These are phyloP conservation scores for Erannis defoliaria DNA, from an alignment of 2,888 invertebrate genomes.

Conservation along the genomic window DNA sequence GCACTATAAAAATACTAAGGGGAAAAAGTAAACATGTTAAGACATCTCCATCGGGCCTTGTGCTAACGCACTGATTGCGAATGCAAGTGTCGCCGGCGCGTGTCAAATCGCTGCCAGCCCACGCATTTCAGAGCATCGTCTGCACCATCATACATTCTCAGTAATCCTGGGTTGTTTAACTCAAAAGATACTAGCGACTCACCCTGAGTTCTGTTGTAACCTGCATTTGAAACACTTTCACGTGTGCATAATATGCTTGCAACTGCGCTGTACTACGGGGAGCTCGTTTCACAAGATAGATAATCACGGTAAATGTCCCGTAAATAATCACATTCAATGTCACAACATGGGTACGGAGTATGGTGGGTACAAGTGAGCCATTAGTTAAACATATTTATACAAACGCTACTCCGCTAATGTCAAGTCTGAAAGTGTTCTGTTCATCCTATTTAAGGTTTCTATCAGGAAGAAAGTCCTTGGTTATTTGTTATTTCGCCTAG, in stretches of 20 bases:
- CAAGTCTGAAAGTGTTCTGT: background rate
- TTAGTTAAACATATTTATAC: background rate
- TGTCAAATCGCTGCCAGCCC: conserved; percentile 77
- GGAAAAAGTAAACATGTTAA: conserved; percentile 22
- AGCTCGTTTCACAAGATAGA: no score
- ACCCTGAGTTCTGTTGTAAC: background rate
- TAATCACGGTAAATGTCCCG: no score
- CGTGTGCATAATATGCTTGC: no score
- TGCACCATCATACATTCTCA: conserved; percentile 30
- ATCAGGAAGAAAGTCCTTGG: background rate
- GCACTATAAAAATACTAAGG: no score
- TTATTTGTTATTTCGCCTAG: background rate
- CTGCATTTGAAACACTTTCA: no score
- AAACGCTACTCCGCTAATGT: background rate
- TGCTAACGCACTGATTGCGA: conserved; percentile 69
- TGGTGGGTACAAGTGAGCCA: background rate
- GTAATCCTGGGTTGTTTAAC: conserved; percentile 1
- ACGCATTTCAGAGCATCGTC: conserved; percentile 52
- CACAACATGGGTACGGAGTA: background rate
- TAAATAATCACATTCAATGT: background rate
- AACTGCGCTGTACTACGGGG: no score
- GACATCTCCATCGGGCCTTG: conserved; percentile 45
- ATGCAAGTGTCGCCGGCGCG: conserved; percentile 74
- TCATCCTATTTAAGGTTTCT: background rate
- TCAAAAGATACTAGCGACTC: background rate